These are phyloP conservation scores for Sacculina carcini DNA, from an alignment of 2,888 invertebrate genomes.

Conservation along the genomic window DNA sequence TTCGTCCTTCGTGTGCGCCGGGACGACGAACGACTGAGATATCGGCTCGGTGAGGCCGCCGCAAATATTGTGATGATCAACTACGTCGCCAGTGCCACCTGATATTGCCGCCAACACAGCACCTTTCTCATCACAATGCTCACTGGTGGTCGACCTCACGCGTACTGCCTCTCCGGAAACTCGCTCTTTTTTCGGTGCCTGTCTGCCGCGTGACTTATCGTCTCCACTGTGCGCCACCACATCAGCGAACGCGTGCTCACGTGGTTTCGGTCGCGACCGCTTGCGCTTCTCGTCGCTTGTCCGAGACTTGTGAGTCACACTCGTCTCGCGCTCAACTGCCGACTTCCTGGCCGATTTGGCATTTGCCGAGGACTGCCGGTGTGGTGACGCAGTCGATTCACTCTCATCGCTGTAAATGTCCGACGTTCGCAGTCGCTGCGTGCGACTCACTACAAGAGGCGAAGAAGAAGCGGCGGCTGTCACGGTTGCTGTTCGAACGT, in stretches of 20 bases:
- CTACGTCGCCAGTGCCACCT: too few species aligned
- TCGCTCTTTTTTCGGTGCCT: background rate
- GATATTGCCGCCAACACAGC: too few species aligned
- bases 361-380: background rate
- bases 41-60: too few species aligned
- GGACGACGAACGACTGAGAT: conserved; percentile 16
- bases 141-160: background rate
- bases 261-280: background rate
- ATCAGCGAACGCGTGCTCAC: background rate
- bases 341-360: too few species aligned
- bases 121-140: too few species aligned
- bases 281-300: background rate
- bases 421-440: background rate
- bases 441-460: too few species aligned
- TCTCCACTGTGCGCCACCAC: background rate
- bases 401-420: conserved; percentile 9
- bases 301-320: background rate
- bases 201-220: background rate
- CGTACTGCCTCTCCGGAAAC: background rate
- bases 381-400: background rate
- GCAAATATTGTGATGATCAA: too few species aligned
- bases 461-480: too few species aligned
- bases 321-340: background rate
- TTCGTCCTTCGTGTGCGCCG: conserved; percentile 26
- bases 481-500: too few species aligned